Conservation (phyloP, 2,113 vertebrate genomes). For the Grantiella picta region DNA sequence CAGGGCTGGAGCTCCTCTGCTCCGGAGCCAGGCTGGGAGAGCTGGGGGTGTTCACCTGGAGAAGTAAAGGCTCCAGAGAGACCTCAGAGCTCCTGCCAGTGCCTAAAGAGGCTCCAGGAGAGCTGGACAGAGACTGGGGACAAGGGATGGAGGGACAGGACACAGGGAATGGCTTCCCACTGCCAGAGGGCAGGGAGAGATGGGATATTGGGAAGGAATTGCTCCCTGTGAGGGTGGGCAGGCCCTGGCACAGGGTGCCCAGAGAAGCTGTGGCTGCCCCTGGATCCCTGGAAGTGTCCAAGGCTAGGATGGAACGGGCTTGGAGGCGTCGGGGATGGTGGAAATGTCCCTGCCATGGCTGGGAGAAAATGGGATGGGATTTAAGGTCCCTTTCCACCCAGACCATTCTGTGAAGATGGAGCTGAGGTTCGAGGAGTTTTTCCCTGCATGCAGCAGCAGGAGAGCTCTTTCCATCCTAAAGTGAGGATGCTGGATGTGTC, state of each 20-base stretch:
- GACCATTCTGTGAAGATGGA: neutral
- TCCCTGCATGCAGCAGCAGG: neutral
- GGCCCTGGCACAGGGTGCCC: neutral
- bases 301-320: neutral
- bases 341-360: neutral
- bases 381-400: neutral
- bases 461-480: neutral
- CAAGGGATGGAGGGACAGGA: neutral
- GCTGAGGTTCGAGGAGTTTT: neutral
- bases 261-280: neutral
- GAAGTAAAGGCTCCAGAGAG: neutral
- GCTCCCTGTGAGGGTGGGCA: neutral
- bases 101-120: neutral
- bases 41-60: neutral
- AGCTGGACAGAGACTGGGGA: neutral
- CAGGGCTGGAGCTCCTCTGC: neutral
- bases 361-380: accelerated
- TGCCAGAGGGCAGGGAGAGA: neutral
- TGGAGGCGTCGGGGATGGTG: neutral
- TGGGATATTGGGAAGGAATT: neutral
- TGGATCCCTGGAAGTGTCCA: neutral
- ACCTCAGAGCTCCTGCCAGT: neutral
- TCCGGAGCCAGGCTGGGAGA: neutral
- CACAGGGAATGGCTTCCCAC: neutral
- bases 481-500: neutral